These are phyloP conservation scores for Argyresthia albistria DNA, from an alignment of 2,888 invertebrate species.

Conservation along the genomic window DNA sequence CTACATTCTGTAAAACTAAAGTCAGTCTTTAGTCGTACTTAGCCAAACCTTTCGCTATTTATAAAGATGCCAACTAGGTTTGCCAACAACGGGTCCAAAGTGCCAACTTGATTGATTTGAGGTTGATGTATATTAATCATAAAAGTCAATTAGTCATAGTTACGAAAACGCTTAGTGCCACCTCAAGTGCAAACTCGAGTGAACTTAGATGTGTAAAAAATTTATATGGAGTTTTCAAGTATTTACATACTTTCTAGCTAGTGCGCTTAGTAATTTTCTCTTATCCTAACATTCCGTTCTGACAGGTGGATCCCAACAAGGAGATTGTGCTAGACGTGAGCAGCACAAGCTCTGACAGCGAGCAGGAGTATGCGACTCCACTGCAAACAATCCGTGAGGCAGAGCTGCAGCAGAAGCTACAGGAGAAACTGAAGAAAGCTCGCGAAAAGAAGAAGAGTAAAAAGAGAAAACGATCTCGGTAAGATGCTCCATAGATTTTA, in stretches of 20 bases:
- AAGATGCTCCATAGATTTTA: background rate
- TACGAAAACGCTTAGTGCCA: no score
- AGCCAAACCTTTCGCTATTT: no score
- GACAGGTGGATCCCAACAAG: constrained; percentile 88
- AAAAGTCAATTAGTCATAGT: no score
- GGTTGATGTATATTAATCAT: no score
- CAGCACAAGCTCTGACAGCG: constrained; percentile 93
- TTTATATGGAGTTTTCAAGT: no score
- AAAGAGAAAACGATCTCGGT: constrained; percentile 11
- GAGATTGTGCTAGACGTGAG: constrained; percentile 94
- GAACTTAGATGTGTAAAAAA: no score
- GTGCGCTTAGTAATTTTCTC: background rate
- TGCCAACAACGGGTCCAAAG: background rate
- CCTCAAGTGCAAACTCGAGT: no score
- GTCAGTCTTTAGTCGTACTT: no score
- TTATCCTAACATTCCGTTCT: constrained; percentile 2
- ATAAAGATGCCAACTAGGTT: no score
- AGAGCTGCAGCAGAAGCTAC: constrained; percentile 80
- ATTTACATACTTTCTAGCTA: no score
- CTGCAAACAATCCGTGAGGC: constrained; percentile 84
- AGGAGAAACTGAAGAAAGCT: constrained; percentile 73
- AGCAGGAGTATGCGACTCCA: constrained; percentile 87
- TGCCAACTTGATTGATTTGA: background rate
- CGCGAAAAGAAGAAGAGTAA: constrained; percentile 67
- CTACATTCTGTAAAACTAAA: no score